Conservation (phyloP, 2,888 invertebrate genomes). For the Zygogramma bicolorata region DNA sequence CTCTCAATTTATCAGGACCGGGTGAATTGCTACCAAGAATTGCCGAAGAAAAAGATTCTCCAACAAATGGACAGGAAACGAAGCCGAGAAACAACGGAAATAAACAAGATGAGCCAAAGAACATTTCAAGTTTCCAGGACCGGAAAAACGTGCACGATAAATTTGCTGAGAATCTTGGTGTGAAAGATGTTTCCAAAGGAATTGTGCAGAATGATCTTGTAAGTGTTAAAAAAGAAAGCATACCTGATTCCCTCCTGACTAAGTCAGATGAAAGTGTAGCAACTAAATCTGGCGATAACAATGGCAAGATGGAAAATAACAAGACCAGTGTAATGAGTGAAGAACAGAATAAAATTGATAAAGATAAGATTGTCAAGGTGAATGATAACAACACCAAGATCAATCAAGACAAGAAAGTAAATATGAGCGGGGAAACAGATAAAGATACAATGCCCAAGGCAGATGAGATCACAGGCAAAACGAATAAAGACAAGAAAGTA, state of each 20-base stretch:
- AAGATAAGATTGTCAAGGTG: background rate
- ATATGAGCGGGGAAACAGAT: background rate
- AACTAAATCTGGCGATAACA: background rate
- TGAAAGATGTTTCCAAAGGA: background rate
- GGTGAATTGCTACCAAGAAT: conserved; percentile 81
- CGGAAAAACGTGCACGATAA: background rate
- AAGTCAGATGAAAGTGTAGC: background rate
- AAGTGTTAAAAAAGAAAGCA: no score
- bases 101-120: background rate
- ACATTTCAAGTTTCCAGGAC: background rate
- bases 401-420: background rate
- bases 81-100: conserved; percentile 45
- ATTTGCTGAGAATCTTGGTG: background rate
- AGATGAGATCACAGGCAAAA: background rate
- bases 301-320: background rate
- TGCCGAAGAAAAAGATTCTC: conserved; percentile 89
- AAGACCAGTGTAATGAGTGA: background rate
- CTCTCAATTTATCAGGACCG: conserved; percentile 68
- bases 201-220: background rate
- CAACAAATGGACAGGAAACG: conserved; percentile 70
- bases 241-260: background rate
- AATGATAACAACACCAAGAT: background rate
- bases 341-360: background rate
- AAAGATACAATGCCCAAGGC: background rate
- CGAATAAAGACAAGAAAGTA: background rate